These are phyloP conservation scores for Synaphobranchus kaupii DNA, from an alignment of 2,797 vertebrate genomes.

Conservation along the genomic window DNA sequence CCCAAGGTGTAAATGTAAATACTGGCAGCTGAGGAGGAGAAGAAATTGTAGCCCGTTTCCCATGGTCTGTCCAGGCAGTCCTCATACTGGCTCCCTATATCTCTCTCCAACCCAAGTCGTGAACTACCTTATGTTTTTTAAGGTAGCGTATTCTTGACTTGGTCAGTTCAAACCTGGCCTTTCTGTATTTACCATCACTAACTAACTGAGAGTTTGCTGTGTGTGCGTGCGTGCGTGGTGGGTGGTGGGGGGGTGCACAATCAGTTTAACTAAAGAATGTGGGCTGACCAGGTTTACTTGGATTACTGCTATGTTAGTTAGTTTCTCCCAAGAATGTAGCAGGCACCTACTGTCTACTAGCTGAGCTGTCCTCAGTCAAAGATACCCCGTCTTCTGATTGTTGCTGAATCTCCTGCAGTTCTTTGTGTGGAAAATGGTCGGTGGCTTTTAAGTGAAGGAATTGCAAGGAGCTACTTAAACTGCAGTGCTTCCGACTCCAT, in stretches of 20 bases:
- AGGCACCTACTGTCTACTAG: background rate
- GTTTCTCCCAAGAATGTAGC: background rate
- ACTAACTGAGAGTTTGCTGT: background rate
- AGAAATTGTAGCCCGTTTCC: background rate
- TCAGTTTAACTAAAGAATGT: background rate
- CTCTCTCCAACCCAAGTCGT: too few relatives aligned
- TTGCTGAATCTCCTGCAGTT: background rate
- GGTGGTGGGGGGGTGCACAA: background rate
- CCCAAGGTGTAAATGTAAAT: background rate
- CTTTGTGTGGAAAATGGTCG: background rate
- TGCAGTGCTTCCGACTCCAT: background rate
- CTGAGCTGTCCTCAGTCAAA: background rate
- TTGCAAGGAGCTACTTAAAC: background rate
- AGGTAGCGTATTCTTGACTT: background rate
- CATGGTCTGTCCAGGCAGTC: background rate
- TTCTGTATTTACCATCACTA: background rate
- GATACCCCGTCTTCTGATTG: background rate
- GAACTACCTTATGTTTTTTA: background rate
- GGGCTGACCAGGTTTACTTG: background rate
- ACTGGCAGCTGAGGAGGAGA: background rate
- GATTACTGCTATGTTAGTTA: background rate
- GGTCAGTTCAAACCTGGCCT: background rate
- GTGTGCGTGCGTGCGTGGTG: too few relatives aligned
- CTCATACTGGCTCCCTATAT: background rate
- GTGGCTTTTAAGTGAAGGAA: background rate